A percentile compares a stretch with the other conserved stretches of the same genome.
These are phyloP conservation scores for Cherax quadricarinatus DNA, from an alignment of 1,140 invertebrate genomes.

Conservation along the genomic window DNA sequence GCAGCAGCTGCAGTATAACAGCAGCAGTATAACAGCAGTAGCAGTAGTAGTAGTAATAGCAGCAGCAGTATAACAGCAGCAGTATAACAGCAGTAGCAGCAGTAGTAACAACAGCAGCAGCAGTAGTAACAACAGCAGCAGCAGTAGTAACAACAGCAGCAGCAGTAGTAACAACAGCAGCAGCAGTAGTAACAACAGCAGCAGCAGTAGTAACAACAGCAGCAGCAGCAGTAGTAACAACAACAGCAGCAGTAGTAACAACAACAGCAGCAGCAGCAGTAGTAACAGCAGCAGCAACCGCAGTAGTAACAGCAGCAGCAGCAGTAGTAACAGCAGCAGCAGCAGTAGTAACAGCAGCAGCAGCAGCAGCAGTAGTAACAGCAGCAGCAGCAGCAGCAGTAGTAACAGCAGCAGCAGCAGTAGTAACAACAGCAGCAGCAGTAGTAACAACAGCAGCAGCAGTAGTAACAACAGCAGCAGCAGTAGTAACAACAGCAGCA, in stretches of 20 bases:
- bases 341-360: neutral
- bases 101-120: too few species aligned
- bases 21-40: too few species aligned
- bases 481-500: neutral
- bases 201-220: neutral
- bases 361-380: neutral
- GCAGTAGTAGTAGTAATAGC: neutral
- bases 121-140: too few species aligned
- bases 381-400: neutral
- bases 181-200: neutral
- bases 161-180: neutral
- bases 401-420: neutral
- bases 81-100: too few species aligned
- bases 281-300: neutral
- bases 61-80: neutral
- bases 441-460: too few species aligned
- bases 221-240: too few species aligned
- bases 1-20: too few species aligned
- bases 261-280: neutral
- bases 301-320: neutral
- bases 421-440: too few species aligned
- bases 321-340: neutral
- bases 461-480: too few species aligned
- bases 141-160: neutral
- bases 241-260: neutral